Evolutionary conservation across 64 coral and sea anemone genomes (phyloP).

Genomic region (Stylophora pistillata): DNA sequence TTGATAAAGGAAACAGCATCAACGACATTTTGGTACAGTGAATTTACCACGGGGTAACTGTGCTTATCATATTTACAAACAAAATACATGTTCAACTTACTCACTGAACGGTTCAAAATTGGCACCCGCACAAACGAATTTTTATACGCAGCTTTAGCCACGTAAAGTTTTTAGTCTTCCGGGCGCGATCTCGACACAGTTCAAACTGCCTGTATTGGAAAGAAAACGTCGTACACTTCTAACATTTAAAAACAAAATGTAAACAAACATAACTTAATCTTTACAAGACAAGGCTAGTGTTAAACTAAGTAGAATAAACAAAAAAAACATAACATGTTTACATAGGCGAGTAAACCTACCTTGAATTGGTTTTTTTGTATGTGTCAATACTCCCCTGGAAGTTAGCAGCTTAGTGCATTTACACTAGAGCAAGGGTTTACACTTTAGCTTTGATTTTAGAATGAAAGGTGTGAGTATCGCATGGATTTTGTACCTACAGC

Average conservation of each 20-base stretch:
- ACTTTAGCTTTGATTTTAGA: background rate
- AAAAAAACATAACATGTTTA: slow-evolving; percentile 13
- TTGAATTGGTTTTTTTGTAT: background rate
- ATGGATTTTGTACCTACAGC: background rate
- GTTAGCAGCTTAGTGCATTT: background rate
- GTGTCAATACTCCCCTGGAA: background rate
- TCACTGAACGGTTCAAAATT: no score
- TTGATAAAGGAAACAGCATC: background rate
- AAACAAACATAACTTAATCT: background rate
- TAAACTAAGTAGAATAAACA: slow-evolving; percentile 27
- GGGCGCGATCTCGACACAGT: no score
- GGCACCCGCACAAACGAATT: no score
- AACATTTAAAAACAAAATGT: background rate
- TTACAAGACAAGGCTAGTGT: background rate
- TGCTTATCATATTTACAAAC: background rate
- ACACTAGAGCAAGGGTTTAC: background rate
- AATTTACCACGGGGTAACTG: no score
- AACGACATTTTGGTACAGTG: no score
- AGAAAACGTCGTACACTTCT: no score
- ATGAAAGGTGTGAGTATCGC: background rate
- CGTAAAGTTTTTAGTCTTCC: no score
- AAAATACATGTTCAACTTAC: no score
- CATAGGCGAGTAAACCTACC: background rate
- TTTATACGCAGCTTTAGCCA: no score
- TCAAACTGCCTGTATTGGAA: no score